Base-by-base conservation (phyloP, 2,113 vertebrate genomes). In the Gulo gulo region DNA sequence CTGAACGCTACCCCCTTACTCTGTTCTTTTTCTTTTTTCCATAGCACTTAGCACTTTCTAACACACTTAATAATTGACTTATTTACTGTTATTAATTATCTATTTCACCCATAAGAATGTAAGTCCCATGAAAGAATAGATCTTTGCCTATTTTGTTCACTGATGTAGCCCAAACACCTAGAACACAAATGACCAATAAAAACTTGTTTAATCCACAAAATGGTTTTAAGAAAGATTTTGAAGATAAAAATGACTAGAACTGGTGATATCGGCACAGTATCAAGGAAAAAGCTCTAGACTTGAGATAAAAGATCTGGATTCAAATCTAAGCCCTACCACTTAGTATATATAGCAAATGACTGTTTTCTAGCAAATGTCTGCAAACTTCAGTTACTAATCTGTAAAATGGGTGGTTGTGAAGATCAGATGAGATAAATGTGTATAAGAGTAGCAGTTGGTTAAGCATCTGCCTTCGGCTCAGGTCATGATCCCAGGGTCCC, bases 101-200 rank as follows among this genome's bases (percentile, higher is more conserved):
- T 26, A 67, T 71, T 91, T 82, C 26, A 91, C 50, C n/a, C 42
- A 94, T 55, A 57, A 59, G 42, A 92, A 74, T 76, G 4, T 76
- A 92, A 95, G 57, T 15, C 74, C 57, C 47, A 69, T 29, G 29
- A 89, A 24, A 18, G 13, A 79, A 95, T 24, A 95, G 57, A 95
- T 76, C 34, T 45, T 67, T 91, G 24, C 36, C 42, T 76, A 79
- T 69, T 94, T 89, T 87, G 74, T 78, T 91, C 50, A 87, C 21
- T 82, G n/a, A 76, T 55, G 14, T 21, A 79, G 36, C 34, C n/a
- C 20, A 94, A 94, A 45, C n/a, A 45, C 42, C 31, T 52, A 88
- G 26, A 94, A 88, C 39, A 92, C 39, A 91, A 74, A 34, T 79
- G n/a, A 79, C 31, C 15, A 79, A 71, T 84, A 96, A 93, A 81